A percentile compares a stretch with the other conserved stretches of the same genome.
Conservation (phyloP, 1,140 invertebrate species). For the Micrasema minimum region DNA sequence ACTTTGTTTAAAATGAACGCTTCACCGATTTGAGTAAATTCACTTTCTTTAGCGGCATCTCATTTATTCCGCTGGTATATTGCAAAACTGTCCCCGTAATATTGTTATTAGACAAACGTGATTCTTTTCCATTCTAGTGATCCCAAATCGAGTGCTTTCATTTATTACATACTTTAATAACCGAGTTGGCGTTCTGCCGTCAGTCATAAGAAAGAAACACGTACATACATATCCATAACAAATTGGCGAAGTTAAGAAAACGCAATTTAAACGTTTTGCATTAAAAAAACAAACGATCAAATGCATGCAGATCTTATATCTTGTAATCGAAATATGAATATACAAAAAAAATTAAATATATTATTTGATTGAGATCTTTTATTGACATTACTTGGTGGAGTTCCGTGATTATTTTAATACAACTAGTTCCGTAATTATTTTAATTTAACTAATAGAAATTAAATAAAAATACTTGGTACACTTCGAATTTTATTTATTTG, state of each 20-base stretch:
- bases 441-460: too few relatives aligned
- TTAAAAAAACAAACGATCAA: background rate
- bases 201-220: background rate
- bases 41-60: conserved; percentile 1
- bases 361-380: too few relatives aligned
- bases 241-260: background rate
- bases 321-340: too few relatives aligned
- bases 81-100: conserved; percentile 8
- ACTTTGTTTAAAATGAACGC: too few relatives aligned
- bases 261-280: background rate
- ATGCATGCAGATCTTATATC: background rate
- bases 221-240: background rate
- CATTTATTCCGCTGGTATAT: background rate
- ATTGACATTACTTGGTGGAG: too few relatives aligned
- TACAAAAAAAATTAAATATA: too few relatives aligned
- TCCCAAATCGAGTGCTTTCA: conserved; percentile 6
- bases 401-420: too few relatives aligned
- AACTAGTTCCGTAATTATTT: too few relatives aligned
- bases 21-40: background rate
- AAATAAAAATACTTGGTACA: too few relatives aligned
- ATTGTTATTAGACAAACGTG: conserved; percentile 7
- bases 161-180: conserved; percentile 18
- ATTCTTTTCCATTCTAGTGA: conserved; percentile 11
- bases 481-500: too few relatives aligned
- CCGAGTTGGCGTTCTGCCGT: background rate